Conservation (phyloP, 2,888 invertebrate genomes). For the Cheilosia impressa region DNA sequence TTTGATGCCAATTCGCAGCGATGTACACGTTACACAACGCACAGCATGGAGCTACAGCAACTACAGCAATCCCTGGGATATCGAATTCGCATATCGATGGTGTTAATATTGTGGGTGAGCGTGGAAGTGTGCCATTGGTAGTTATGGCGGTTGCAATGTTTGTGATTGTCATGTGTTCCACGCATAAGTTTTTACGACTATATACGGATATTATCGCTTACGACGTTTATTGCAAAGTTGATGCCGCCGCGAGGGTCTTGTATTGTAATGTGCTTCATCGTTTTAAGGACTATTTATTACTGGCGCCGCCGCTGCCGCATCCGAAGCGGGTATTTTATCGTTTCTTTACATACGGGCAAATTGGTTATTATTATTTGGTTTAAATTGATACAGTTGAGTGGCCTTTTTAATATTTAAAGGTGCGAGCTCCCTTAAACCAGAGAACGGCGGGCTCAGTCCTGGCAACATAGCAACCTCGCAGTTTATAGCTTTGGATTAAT, state of each 20-base stretch:
- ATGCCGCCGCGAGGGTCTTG: conserved; percentile 25
- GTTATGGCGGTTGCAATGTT: conserved; percentile 21
- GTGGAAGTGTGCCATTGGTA: background rate
- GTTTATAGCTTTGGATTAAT: too few species aligned
- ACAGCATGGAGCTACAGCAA: conserved; percentile 33
- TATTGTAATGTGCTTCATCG: conserved; percentile 57
- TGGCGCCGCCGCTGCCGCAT: background rate
- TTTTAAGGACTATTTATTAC: conserved; percentile 15
- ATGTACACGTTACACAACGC: conserved; percentile 13
- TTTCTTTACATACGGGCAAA: conserved; percentile 11
- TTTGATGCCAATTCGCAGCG: conserved; percentile 59
- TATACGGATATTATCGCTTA: conserved; percentile 43
- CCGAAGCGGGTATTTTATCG: conserved; percentile 7
- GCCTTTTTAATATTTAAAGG: too few species aligned
- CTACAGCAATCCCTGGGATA: conserved; percentile 38
- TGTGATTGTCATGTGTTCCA: conserved; percentile 40
- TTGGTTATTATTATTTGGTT: background rate
- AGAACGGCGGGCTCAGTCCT: too few species aligned
- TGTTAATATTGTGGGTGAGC: conserved; percentile 19
- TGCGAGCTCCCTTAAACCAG: too few species aligned
- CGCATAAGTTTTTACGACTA: conserved; percentile 72
- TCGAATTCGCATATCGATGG: conserved; percentile 51
- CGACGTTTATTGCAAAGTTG: conserved; percentile 58
- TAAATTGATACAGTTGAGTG: background rate
- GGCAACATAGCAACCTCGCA: too few species aligned